These are phyloP conservation scores for Oceanites oceanicus DNA, from an alignment of 2,113 vertebrate species.

Conservation along the genomic window DNA sequence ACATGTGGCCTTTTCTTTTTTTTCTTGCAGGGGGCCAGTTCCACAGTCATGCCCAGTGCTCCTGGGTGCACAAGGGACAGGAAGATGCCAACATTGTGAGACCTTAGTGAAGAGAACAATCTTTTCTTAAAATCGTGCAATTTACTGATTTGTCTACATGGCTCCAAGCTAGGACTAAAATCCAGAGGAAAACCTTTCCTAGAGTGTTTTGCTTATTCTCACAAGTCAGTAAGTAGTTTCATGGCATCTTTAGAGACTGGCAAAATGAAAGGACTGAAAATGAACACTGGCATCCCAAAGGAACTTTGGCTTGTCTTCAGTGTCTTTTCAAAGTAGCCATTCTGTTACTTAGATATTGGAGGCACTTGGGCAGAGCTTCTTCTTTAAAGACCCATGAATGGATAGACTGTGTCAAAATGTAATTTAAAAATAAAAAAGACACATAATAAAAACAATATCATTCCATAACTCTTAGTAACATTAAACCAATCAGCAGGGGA, in stretches of 20 bases:
- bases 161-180: neutral
- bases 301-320: neutral
- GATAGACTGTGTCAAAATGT: constrained; percentile 26
- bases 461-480: constrained; percentile 9
- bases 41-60: neutral
- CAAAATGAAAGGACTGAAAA: neutral
- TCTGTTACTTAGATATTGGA: neutral
- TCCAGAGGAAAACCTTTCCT: neutral
- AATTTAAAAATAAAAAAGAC: constrained; percentile 34
- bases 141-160: neutral
- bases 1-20: neutral
- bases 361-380: neutral
- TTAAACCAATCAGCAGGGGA: constrained; percentile 23
- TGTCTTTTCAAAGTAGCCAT: constrained; percentile 18
- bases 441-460: constrained; percentile 23
- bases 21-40: neutral
- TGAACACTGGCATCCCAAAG: neutral
- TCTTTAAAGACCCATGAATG: constrained; percentile 8
- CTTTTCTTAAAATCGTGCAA: neutral
- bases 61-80: neutral
- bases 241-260: neutral
- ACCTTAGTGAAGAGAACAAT: neutral
- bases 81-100: neutral
- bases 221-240: neutral
- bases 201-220: neutral